Percentiles rank a stretch among this genome's conserved stretches.
phyloP scores from a whole-genome alignment of 1,140 invertebrate species.

The Marisa cornuarietis region DNA sequence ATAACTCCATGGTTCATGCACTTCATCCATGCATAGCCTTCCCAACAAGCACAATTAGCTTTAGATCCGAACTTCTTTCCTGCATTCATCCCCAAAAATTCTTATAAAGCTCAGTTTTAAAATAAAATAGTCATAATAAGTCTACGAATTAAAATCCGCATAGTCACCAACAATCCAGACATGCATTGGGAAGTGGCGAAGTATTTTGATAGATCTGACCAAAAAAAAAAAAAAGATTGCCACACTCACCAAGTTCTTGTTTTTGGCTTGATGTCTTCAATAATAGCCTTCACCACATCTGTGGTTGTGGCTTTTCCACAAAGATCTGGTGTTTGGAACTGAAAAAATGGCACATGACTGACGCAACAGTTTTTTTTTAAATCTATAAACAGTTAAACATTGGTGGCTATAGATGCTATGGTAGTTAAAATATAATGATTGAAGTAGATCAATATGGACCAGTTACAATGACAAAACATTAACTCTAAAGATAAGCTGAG shows the following conservation, averaged over 20 bases:
- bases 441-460: neutral
- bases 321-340: conserved; percentile 88
- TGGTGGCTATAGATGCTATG: neutral
- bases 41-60: too few relatives aligned
- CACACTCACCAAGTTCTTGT: conserved; percentile 48
- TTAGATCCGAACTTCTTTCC: too few relatives aligned
- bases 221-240: too few relatives aligned
- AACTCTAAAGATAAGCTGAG: neutral
- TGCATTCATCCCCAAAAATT: too few relatives aligned
- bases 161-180: too few relatives aligned
- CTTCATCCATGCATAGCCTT: too few relatives aligned
- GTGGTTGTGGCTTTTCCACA: conserved; percentile 92
- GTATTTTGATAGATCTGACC: too few relatives aligned
- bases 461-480: neutral
- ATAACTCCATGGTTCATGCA: too few relatives aligned
- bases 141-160: too few relatives aligned
- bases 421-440: neutral
- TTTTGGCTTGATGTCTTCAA: conserved; percentile 69
- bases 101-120: too few relatives aligned
- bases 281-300: conserved; percentile 92
- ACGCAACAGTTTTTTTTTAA: neutral
- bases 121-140: too few relatives aligned
- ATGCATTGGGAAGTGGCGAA: too few relatives aligned
- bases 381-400: neutral
- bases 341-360: conserved; percentile 15